Base-by-base conservation (phyloP, 2,113 vertebrate genomes). In the Numenius arquata region DNA sequence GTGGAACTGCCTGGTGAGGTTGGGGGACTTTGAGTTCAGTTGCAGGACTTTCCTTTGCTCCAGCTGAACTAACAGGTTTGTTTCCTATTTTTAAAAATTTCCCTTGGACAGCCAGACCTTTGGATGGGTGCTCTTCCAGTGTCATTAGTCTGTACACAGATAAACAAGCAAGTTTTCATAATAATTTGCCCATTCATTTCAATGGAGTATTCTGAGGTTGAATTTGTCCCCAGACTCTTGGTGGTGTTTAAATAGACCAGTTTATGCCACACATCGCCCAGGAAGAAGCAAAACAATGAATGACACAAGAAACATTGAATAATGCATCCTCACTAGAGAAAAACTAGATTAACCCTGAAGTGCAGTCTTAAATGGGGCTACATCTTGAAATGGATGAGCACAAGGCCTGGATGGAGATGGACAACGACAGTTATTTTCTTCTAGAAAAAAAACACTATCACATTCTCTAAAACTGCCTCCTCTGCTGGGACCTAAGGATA, bases 1-100 rank as follows among this genome's bases (percentile, higher is more conserved):
- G 0, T 9, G 47, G 34, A 21, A 9, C 15, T 30, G 52, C 45
- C 41, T 6, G 0, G 2, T 3, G 17, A 34, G n/a, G 12, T 5
- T 7, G n/a, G 58, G 62, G n/a, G 63, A 32, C 58, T 43, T 17
- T 5, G 38, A 4, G 13, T 25, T 52, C 30, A 3, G 5, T 3
- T 8, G 30, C 34, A 70, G 66, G 38, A 59, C 61, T 70, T 76
- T 34, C 59, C 8, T 55, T 38, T 40, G 47, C 47, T 53, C 67
- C 67, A 50, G 38, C 47, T 72, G 38, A 55, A 40, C 47, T 55
- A 58, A 25, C 40, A 36, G 53, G 23, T 36, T 62, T 1, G 1
- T 53, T 88, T 61, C 23, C 34, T 62, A 7, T 41, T 87, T 77
- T 61, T 29, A 52, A 45, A 34, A 34, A 14, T 47, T 16, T 25